Base-by-base conservation (phyloP, 2,888 invertebrate genomes). In the Acrobasis repandana region DNA sequence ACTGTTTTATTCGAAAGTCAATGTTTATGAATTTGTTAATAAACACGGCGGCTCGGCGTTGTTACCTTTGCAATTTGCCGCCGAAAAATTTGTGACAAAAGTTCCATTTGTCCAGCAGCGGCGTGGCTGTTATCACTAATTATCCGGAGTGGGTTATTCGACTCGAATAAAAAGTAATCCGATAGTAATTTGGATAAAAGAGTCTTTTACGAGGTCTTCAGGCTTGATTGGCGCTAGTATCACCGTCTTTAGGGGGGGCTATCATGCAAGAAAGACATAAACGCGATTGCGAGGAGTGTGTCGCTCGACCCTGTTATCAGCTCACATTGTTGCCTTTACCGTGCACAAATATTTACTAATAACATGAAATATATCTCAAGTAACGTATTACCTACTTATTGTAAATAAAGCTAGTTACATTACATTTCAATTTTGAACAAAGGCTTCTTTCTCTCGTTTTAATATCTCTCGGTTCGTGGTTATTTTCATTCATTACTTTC, bases 11-110 rank as follows among this genome's bases (percentile, higher is more conserved):
- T 80, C 80, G 82, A 75, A 81, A 85, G 86, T 87, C 89, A 87
- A 89, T 89, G 87, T 89, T 89, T 90, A 88, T 90, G 87, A 88
- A 90, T 90, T 90, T 86, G 85, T 85, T 88, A 88, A 88, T 89
- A 90, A 88, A 89, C 86, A 82, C 82, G 71, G 66, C 73, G 76
- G 73, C 72, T 76, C 69, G 69, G 65, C 69, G 72, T 73, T 78
- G 83, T 83, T 83, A 83, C 85, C 82, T 84, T 80, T 75, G 77
- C 80, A 83, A 86, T 87, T 84, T 78, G 72, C 66, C 71, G 70
- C 67, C 69, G 66, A 71, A 79, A 78, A 76, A 73, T 67, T 73
- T 64, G 68, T 69, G 69, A 72, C 76, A 72, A 79, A 79, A 83
- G 76, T 82, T 79, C 71, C 75, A 73, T 72, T 76, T 69, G 68